Evolutionary conservation across 2,888 invertebrate species (phyloP), one percentile per base, ranked within the genome.

Genomic region (Chaetoderma sp.): DNA sequence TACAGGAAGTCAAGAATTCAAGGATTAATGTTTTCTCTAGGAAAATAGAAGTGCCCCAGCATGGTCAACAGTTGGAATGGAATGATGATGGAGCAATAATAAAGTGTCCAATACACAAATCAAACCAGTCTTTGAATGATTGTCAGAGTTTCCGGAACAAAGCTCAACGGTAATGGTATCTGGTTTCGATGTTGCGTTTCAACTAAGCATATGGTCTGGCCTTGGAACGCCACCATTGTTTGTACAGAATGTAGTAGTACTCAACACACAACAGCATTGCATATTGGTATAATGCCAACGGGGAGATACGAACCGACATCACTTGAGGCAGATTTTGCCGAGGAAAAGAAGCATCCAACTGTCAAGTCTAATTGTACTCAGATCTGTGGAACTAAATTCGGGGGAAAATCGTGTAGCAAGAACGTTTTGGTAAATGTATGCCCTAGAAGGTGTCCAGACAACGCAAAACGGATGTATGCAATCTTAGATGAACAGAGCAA

Each of bases 401-500:
- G 13, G 28, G 63, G 63, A 18, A 59, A 54, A 30, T 71, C 71
- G 1, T 71, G 65, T 42, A 39, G 42, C 2, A 65, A 71, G 44
- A 63, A 45, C 0, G 18, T 65, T 1, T 21, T 65, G 13, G 68
- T 66, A 8, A n/a, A 60, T 5, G 47, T 70, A 6, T 64, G 27
- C 32, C 54, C 39, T 16, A 33, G 39, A 5, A 47, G 30, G 10
- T 5, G 21, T 6, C 62, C 45, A 5, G 39, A 56, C 8, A 61
- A 59, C 10, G 16, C 25, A 8, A 27, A 56, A 2, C 21, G 47
- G 23, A 28, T 60, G 5, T 71, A 71, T 50, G 65, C 56, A 3
- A 49, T 71, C 1, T 18, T 60, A 16, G 67, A 71, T n/a, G 63
- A 71, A 21, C 71, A 68, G 42, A 71, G 63, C 44, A 66, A 66